A percentile compares a stretch with the other conserved stretches of the same genome.
Conservation (phyloP, 2,888 invertebrate genomes). For the Tipula vernalis region DNA sequence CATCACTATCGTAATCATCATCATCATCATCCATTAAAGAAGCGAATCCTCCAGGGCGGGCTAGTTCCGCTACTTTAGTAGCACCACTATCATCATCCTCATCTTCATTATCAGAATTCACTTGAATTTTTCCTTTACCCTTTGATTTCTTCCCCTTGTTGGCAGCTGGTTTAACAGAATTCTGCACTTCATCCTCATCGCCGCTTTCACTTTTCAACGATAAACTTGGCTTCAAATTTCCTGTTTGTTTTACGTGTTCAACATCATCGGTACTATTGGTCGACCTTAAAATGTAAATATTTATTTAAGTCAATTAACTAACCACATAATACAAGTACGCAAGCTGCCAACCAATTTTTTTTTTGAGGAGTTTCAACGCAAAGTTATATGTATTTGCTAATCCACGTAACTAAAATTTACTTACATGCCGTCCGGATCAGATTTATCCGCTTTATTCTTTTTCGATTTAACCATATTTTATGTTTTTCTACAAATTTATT, state of each 20-base stretch:
- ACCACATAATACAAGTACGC: not conserved
- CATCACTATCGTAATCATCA: constrained; percentile 28
- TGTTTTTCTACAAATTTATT: not conserved
- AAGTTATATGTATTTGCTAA: not conserved
- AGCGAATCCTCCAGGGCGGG: constrained; percentile 47
- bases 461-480: not conserved
- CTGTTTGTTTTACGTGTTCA: constrained; percentile 27
- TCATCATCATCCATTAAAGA: constrained; percentile 41
- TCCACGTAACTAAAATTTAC: not conserved
- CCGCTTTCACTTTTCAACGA: constrained; percentile 39
- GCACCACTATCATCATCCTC: constrained; percentile 27
- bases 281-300: not conserved
- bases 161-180: constrained; percentile 36
- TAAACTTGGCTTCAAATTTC: constrained; percentile 31
- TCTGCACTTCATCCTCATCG: constrained; percentile 37
- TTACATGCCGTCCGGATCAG: not conserved
- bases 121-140: constrained; percentile 39
- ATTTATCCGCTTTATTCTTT: not conserved
- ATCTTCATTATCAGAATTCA: constrained; percentile 29
- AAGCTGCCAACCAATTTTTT: not conserved
- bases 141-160: constrained; percentile 46
- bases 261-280: constrained; percentile 26
- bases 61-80: not conserved
- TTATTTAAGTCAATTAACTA: not conserved
- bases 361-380: not conserved